phyloP scores from a whole-genome alignment of 2,797 vertebrate species.

The Meriones psammophilus region DNA sequence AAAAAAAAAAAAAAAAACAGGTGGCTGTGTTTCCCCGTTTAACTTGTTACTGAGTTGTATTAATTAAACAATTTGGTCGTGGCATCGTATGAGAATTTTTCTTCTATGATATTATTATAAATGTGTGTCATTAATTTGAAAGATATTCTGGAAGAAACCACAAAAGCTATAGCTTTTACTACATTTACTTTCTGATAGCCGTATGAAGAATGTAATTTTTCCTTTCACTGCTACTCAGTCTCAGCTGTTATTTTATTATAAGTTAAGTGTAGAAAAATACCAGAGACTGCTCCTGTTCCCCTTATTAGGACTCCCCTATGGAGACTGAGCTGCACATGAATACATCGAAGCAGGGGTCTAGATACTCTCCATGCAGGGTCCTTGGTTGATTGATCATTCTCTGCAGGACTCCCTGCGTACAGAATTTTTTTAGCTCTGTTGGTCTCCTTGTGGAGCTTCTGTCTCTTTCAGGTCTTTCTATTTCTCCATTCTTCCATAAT shows the following conservation, averaged over 20 bases:
- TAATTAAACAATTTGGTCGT: neutral
- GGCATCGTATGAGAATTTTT: neutral
- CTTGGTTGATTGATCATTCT: too few species aligned
- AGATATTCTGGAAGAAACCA: neutral
- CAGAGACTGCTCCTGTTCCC: too few species aligned
- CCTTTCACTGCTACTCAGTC: neutral
- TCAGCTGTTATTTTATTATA: neutral
- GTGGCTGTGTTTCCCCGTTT: fast-evolving
- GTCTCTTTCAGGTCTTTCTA: too few species aligned
- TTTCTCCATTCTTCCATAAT: too few species aligned
- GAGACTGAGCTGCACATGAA: too few species aligned
- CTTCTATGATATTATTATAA: neutral
- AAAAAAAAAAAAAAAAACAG: neutral
- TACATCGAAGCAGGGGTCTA: too few species aligned
- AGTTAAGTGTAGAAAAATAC: neutral
- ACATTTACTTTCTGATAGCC: neutral
- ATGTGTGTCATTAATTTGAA: neutral
- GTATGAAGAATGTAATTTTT: neutral
- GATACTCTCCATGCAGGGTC: too few species aligned
- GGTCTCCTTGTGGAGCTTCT: too few species aligned
- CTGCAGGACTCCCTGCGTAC: too few species aligned
- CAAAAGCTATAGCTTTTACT: neutral
- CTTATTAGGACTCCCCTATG: too few species aligned
- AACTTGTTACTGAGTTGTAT: neutral
- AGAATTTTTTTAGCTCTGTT: too few species aligned